Evolutionary conservation across 1,140 invertebrate genomes (phyloP).

Genomic region (Drosophila nasuta): DNA sequence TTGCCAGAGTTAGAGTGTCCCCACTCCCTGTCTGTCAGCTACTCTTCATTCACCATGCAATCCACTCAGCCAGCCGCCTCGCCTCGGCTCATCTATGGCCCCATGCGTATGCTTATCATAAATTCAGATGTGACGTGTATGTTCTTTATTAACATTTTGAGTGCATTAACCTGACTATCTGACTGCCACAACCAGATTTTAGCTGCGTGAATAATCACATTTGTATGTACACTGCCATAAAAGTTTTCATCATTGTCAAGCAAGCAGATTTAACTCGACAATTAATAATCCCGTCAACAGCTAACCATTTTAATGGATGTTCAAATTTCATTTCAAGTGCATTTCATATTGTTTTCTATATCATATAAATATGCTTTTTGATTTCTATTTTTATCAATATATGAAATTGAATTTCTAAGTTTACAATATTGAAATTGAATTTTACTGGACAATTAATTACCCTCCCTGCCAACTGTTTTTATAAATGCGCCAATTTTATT

Average conservation of each 20-base stretch:
- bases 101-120: conserved; percentile 78
- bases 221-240: neutral
- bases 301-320: no score
- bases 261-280: no score
- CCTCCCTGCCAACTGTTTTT: no score
- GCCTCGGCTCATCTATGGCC: conserved; percentile 37
- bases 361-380: no score
- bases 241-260: neutral
- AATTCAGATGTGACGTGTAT: conserved; percentile 68
- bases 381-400: no score
- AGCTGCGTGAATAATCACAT: neutral
- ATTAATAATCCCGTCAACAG: no score
- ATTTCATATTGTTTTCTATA: no score
- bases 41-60: neutral
- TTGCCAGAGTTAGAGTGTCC: conserved; percentile 4
- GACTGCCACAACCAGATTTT: conserved; percentile 11
- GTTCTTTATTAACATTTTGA: conserved; percentile 79
- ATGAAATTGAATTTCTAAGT: no score
- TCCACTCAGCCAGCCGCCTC: neutral
- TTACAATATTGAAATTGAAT: no score
- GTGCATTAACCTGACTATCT: conserved; percentile 75
- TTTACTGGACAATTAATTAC: no score
- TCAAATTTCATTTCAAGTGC: no score
- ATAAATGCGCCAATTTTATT: no score
- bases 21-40: neutral